Percentiles rank a stretch among this genome's conserved stretches.
Conservation (phyloP, 2,797 vertebrate genomes). For the Adelosebastes latens region DNA sequence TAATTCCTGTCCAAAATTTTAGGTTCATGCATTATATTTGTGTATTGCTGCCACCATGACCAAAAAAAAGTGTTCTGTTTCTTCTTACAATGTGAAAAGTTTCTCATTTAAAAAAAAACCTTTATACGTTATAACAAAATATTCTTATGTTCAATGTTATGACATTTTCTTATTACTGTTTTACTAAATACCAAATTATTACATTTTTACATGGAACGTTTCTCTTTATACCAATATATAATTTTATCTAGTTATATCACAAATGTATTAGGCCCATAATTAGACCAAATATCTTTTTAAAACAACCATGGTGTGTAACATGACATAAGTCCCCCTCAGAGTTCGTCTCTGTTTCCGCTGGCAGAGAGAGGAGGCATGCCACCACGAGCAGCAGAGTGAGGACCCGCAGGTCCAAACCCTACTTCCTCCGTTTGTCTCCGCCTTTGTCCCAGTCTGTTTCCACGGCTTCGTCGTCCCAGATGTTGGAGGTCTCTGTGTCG, state of each 20-base stretch:
- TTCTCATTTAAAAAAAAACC: background rate
- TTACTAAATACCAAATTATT: background rate
- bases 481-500: constrained; percentile 92
- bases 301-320: background rate
- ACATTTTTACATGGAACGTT: background rate
- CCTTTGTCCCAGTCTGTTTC: constrained; percentile 89
- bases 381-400: constrained; percentile 82
- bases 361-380: constrained; percentile 65
- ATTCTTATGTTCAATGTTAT: background rate
- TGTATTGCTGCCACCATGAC: background rate
- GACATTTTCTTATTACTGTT: background rate
- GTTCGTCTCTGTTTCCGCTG: constrained; percentile 80
- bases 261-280: background rate
- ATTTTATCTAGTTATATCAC: background rate
- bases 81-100: background rate
- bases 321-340: constrained; percentile 72
- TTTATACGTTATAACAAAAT: background rate
- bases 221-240: background rate
- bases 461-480: constrained; percentile 91
- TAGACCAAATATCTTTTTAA: background rate
- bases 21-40: background rate
- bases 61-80: background rate
- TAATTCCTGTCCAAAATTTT: background rate
- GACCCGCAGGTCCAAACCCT: constrained; percentile 73
- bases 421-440: constrained; percentile 78